Base-by-base conservation (phyloP, 2,113 vertebrate genomes). In the Atrichornis clamosus region DNA sequence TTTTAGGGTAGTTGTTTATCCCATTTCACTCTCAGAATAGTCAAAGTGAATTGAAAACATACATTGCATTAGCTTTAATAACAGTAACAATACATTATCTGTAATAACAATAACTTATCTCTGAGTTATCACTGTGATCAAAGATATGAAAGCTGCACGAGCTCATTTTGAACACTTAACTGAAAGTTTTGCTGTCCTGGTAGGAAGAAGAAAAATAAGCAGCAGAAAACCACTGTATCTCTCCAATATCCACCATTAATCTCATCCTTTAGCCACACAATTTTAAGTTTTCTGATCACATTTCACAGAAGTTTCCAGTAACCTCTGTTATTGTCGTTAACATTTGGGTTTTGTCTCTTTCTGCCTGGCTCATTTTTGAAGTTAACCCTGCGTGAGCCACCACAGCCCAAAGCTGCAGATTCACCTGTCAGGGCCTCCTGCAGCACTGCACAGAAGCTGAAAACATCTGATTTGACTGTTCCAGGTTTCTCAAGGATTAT, bases 401-500 rank as follows among this genome's bases (percentile, higher is more conserved):
- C 22, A 18, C 21, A 76, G 59, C 32, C 41, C 52, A 56, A 21
- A 74, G 10, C 39, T 37, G 70, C 3, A 68, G 49, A 49, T 26
- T 39, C 96, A 98, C 98, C 98, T 97, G 98, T 98, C 92, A 98
- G 83, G 58, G 96, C 96, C 68, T 98, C 98, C 86, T 98, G 98
- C 77, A 98, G 64, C 73, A 98, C 94, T 7, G 97, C 26, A 59
- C 98, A 98, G 83, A 98, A 98, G 87, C 98, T 98, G 73, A 97
- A 98, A 80, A 98, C 23, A 37, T 98, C 98, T 0, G 98, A 98
- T 28, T 96, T 98, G 22, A 95, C 63, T 0, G 98, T 97, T 3
- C 94, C 94, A 56, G 49, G 32, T 59, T 84, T 98, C 55, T 92
- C 88, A 42, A 98, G 94, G 91, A 98, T 95, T 21, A 98, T 97